Percentiles rank a stretch among this genome's conserved stretches.
These are phyloP conservation scores for Brevimyrus niger DNA, from an alignment of 2,113 vertebrate genomes.

Conservation along the genomic window DNA sequence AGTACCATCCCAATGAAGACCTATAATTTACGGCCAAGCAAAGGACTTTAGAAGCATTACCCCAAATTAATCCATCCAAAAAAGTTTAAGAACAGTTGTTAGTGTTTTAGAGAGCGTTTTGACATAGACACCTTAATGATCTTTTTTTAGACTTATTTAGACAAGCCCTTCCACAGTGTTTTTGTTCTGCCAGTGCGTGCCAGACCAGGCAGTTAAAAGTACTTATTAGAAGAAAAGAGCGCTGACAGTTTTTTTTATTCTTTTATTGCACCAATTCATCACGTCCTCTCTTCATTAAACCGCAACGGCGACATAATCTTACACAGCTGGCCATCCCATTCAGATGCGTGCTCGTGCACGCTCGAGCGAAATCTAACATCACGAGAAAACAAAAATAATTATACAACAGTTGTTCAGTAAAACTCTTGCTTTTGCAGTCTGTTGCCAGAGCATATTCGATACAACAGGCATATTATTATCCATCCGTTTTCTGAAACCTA, in stretches of 20 bases:
- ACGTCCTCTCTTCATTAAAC: background rate
- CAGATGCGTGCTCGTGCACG: background rate
- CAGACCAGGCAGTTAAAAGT: background rate
- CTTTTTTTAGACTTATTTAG: background rate
- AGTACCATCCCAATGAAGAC: background rate
- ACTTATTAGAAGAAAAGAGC: background rate
- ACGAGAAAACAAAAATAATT: background rate
- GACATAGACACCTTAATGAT: background rate
- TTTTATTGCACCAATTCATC: background rate
- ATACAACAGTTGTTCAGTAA: background rate
- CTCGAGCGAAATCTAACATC: background rate
- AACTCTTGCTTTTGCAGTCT: background rate
- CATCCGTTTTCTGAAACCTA: background rate
- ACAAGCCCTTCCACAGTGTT: background rate
- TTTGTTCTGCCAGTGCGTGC: background rate
- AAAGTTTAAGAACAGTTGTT: background rate
- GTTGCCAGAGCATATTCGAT: background rate
- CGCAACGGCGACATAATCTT: background rate
- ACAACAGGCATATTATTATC: background rate
- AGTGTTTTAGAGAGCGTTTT: background rate
- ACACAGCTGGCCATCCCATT: background rate
- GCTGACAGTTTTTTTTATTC: background rate
- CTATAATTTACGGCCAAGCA: background rate
- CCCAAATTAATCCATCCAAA: slow-evolving; percentile 4
- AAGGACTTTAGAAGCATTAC: background rate